Base-by-base conservation (phyloP, 1,140 invertebrate genomes). In the Daktulosphaira vitifoliae region DNA sequence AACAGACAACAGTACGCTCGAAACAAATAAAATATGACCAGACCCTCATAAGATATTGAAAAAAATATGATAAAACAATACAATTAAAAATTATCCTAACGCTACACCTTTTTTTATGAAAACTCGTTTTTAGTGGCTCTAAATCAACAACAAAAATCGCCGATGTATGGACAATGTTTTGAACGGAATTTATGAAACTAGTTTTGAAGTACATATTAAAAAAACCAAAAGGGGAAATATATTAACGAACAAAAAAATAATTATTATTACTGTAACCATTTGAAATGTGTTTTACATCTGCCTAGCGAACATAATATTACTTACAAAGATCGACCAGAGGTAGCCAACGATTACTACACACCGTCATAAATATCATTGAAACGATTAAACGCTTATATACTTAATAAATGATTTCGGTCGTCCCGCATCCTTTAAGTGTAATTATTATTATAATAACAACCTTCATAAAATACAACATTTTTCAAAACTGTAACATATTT, bases 151-250 rank as follows among this genome's bases (percentile, higher is more conserved):
- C 26, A 6, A 62, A 62, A 29, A 62, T 48, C 25, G 56, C 26
- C 56, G 42, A 62, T 62, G 56, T 23, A n/a, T 22, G 25, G 18
- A 25, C 42, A n/a, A 29, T 46, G 56, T 62, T 46, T 46, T n/a
- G n/a, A n/a, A n/a, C n/a, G n/a, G n/a, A n/a, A n/a, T 62, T 62
- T 62, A 62, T 62, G 56, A 62, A 62, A 33, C 56, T 62, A 62
- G 56, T 62, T 62, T 62, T 48, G 16, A 42, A 44, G 44, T 16
- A 62, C 26, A 62, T 62, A 62, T 46, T 42, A 51, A 29, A 51
- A 51, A 51, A 52, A 56, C 26, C 20, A 48, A 48, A 9, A 39
- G 25, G 9, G 9, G 13, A 33, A 48, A 48, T 3, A 62, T 33
- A 46, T n/a, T 38, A 48, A 62, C 56, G 25, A 25, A 33, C 11